These are phyloP conservation scores for Lamellibrachia columna DNA, from an alignment of 2,888 invertebrate species.

Conservation along the genomic window DNA sequence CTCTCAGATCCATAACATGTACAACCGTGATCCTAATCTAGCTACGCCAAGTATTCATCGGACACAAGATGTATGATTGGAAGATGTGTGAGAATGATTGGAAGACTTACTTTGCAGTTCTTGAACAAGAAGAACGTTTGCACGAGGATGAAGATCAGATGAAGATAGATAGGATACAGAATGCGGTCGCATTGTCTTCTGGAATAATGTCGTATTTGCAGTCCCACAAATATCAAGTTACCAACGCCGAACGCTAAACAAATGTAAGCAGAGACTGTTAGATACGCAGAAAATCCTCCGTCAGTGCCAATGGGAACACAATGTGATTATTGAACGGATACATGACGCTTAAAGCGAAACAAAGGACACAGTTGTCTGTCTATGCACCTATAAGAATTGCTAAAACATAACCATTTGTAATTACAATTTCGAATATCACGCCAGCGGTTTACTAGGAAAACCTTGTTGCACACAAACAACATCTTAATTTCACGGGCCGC, in stretches of 20 bases:
- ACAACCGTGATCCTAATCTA: neutral
- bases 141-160: conserved; percentile 97
- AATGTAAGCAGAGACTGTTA: neutral
- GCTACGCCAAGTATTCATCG: conserved; percentile 21
- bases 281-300: neutral
- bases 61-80: neutral
- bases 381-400: too few species aligned
- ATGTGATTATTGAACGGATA: neutral
- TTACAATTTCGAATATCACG: too few species aligned
- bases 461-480: too few species aligned
- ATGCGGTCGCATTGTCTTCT: neutral
- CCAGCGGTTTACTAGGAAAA: too few species aligned
- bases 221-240: conserved; percentile 78
- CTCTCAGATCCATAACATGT: neutral
- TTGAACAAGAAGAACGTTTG: conserved; percentile 99
- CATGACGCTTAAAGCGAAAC: neutral
- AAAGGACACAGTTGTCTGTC: neutral
- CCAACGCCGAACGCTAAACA: conserved; percentile 90
- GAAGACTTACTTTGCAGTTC: conserved; percentile 87
- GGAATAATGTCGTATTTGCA: conserved; percentile 35
- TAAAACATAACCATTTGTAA: too few species aligned
- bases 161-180: conserved; percentile 69
- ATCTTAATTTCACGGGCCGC: too few species aligned
- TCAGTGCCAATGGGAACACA: neutral
- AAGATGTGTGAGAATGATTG: neutral